A percentile compares a stretch with the other conserved stretches of the same genome.
These are phyloP conservation scores for Spisula subtruncata DNA, from an alignment of 2,888 invertebrate genomes.

Conservation along the genomic window DNA sequence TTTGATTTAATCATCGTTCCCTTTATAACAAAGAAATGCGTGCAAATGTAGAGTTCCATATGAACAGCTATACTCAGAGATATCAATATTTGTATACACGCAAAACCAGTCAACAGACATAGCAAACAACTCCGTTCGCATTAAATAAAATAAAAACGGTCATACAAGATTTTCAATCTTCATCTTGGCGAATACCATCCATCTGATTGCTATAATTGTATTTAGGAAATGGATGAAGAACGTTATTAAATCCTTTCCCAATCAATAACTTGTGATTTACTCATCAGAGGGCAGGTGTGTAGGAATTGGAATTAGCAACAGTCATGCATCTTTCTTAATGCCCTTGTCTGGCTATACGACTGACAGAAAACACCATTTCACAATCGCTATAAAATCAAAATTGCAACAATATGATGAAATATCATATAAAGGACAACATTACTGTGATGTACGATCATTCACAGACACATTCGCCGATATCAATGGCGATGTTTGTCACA, in stretches of 20 bases:
- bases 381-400: neutral
- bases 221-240: neutral
- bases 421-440: neutral
- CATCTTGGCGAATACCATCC: neutral
- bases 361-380: neutral
- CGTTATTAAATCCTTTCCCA: neutral
- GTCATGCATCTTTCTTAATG: neutral
- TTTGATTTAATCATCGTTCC: no score
- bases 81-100: no score
- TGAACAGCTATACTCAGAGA: no score
- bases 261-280: constrained; percentile 1
- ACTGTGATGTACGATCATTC: neutral
- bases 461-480: neutral
- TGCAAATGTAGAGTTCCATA: no score
- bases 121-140: neutral
- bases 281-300: neutral
- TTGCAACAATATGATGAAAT: neutral
- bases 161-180: neutral
- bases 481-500: neutral
- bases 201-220: neutral
- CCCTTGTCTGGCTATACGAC: neutral
- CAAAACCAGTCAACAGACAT: neutral
- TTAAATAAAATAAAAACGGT: neutral
- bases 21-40: no score
- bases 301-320: neutral